A percentile compares a stretch with the other conserved stretches of the same genome.
phyloP scores from a whole-genome alignment of 2,113 vertebrate genomes.

The Perca flavescens region DNA sequence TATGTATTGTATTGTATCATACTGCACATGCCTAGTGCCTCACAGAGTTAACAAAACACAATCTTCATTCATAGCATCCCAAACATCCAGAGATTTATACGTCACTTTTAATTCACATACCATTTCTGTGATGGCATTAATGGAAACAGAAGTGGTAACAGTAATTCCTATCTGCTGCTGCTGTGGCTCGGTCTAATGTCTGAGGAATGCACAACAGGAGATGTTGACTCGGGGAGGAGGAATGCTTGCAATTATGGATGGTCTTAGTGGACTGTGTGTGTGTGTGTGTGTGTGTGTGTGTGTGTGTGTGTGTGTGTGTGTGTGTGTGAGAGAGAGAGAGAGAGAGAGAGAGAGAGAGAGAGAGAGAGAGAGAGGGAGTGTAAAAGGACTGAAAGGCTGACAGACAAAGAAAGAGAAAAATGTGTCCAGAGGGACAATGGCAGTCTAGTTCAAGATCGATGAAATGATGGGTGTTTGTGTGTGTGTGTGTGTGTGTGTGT shows the following conservation, averaged over 20 bases:
- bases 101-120: constrained; percentile 35
- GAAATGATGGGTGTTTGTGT: neutral
- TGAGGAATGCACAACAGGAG: constrained; percentile 73
- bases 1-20: neutral
- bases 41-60: constrained; percentile 10
- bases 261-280: constrained; percentile 21
- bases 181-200: constrained; percentile 50
- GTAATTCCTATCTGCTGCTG: constrained; percentile 63
- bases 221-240: constrained; percentile 56
- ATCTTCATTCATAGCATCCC: constrained; percentile 29
- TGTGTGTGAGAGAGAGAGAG: no score
- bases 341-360: no score
- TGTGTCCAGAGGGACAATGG: neutral
- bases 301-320: neutral
- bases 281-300: constrained; percentile 3
- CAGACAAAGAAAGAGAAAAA: constrained; percentile 2
- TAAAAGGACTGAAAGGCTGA: neutral
- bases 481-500: constrained; percentile 12
- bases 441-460: neutral
- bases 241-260: constrained; percentile 72
- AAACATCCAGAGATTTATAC: constrained; percentile 42
- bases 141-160: constrained; percentile 30
- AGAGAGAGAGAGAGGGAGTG: neutral
- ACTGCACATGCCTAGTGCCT: constrained; percentile 6
- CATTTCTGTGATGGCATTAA: constrained; percentile 60